Evolutionary conservation across 2,888 invertebrate species (phyloP), one percentile per base, ranked within the genome.

Genomic region (Baronia brevicornis): DNA sequence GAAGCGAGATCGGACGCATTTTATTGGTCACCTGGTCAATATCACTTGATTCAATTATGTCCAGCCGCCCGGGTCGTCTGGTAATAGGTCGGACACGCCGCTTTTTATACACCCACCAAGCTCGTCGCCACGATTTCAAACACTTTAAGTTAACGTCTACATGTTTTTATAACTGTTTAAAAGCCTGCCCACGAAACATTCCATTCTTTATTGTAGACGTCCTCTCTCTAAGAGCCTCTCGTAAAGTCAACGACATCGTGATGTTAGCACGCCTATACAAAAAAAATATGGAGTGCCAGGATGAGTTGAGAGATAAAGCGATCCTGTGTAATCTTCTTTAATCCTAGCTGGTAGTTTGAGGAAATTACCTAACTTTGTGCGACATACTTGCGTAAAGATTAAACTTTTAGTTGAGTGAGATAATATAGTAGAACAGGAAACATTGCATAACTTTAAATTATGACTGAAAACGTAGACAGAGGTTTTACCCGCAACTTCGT

Each of bases 181-280:
- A 34, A 22, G 31, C 26, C 43, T 46, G 39, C 44, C 51, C 54
- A 51, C 50, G 38, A 45, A 38, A 47, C 52, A 53, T 60, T 58
- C 54, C 54, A 42, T 58, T 56, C 46, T 56, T 52, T 54, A 51
- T 46, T 46, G 31, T 40, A 34, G 43, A 41, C 31, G 41, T 39
- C 52, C 44, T 33, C 27, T 38, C 55, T 59, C 57, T 57, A 50
- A 41, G 47, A 38, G 44, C 46, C 44, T 42, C 36, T 31, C 39
- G 28, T 45, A 60, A 63, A 63, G 39, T 36, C 36, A 19, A 30
- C 11, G 22, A 20, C 26, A 31, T 26, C 33, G 4, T 9, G 18
- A 32, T 22, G 25, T 28, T 25, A 17, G 11, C 23, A 29, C 20
- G 23, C 11, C 23, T 29, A 20, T 8, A 20, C 21, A 27, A 26